A percentile compares a stretch with the other conserved stretches of the same genome.
Evolutionary conservation across 1,140 invertebrate species (phyloP).

Genomic region (Phthorimaea operculella): DNA sequence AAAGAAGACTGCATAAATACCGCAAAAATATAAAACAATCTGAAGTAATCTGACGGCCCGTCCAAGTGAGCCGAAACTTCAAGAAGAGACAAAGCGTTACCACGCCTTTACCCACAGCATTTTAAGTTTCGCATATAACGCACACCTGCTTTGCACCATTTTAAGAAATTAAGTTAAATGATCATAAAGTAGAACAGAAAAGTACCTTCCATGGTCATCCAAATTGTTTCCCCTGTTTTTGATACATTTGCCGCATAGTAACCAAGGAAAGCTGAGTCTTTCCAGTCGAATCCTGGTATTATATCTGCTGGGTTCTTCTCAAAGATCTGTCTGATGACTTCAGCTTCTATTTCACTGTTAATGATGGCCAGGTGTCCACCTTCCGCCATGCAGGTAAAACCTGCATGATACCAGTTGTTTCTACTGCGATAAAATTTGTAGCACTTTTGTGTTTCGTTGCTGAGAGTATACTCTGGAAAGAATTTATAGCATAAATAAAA

Average conservation of each 20-base stretch:
- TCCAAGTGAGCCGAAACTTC: too few species aligned
- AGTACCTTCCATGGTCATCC: background rate
- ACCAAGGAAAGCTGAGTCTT: background rate
- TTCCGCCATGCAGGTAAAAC: background rate
- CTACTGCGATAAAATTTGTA: background rate
- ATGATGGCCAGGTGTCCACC: constrained; percentile 4
- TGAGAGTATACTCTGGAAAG: background rate
- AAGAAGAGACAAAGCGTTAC: too few species aligned
- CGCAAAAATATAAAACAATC: background rate
- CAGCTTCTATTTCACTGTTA: background rate
- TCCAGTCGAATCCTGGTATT: background rate
- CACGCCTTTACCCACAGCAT: too few species aligned
- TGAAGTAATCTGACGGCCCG: too few species aligned
- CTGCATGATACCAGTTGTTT: background rate
- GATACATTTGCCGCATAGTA: background rate
- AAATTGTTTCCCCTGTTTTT: background rate
- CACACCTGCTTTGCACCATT: background rate
- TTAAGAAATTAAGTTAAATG: too few species aligned
- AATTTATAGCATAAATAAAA: background rate
- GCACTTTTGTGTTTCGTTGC: background rate
- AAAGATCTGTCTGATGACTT: background rate
- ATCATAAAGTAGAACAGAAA: background rate
- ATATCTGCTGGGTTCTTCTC: background rate
- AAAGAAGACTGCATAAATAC: background rate
- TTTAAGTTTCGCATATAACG: background rate